A percentile compares a stretch with the other conserved stretches of the same genome.
Evolutionary conservation across 2,888 invertebrate species (phyloP).

Genomic region (Nycteola revayana): DNA sequence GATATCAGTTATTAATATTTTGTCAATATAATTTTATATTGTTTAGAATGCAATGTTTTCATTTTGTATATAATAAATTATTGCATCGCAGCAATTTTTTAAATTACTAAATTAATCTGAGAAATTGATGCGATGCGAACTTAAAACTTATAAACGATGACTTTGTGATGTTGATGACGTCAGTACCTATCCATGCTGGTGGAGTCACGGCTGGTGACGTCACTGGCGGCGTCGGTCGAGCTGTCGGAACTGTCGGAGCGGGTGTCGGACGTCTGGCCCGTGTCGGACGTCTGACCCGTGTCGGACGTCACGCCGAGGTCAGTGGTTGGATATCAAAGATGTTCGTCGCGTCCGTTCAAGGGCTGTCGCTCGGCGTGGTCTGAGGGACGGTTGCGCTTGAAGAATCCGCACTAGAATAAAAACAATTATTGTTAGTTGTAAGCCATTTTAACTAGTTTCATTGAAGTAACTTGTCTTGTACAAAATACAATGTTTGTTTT

Average conservation of each 20-base stretch:
- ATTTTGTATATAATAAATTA: constrained; percentile 24
- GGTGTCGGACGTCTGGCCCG: constrained; percentile 32
- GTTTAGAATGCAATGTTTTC: constrained; percentile 9
- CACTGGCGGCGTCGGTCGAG: constrained; percentile 72
- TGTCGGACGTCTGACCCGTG: constrained; percentile 44
- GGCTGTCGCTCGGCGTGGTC: constrained; percentile 93
- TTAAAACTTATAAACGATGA: constrained; percentile 42
- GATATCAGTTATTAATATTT: no score
- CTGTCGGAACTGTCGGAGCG: constrained; percentile 40
- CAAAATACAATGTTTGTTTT: no score
- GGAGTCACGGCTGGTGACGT: constrained; percentile 72
- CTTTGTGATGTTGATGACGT: constrained; percentile 25
- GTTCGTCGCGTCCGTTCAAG: constrained; percentile 90
- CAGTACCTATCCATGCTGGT: constrained; percentile 70
- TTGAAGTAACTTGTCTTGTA: no score
- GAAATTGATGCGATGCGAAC: constrained; percentile 3
- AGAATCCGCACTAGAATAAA: constrained; percentile 92
- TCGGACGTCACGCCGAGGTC: constrained; percentile 54
- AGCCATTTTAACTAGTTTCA: no score
- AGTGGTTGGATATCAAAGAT: constrained; percentile 83
- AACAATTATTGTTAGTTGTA: no score
- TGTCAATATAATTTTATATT: neutral
- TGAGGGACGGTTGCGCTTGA: constrained; percentile 93
- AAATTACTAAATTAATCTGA: neutral
- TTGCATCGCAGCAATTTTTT: constrained; percentile 7